Percentiles rank a stretch among this genome's conserved stretches.
These are phyloP conservation scores for Campoplex capitator DNA, from an alignment of 2,888 invertebrate species.

Conservation along the genomic window DNA sequence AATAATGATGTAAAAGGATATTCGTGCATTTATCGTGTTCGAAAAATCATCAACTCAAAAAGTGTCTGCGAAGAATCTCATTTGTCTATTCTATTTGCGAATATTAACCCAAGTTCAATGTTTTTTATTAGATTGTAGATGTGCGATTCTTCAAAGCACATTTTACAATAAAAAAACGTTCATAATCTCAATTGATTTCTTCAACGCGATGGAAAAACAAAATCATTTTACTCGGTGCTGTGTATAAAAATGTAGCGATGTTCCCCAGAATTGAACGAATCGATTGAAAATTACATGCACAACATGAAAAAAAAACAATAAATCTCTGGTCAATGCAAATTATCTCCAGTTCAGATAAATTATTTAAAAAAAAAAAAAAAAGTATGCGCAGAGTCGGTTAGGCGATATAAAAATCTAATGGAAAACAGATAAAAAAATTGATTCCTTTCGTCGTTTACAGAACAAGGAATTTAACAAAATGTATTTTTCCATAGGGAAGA, in stretches of 20 bases:
- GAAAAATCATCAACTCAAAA: neutral
- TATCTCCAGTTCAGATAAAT: slow-evolving; percentile 52
- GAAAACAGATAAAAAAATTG: neutral
- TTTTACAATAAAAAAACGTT: neutral
- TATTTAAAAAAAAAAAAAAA: slow-evolving; percentile 1
- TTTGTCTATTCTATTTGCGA: neutral
- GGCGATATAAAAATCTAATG: neutral
- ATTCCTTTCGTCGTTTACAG: neutral
- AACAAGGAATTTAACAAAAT: neutral
- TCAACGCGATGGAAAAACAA: neutral
- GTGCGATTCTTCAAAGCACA: slow-evolving; percentile 63
- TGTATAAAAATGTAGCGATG: neutral
- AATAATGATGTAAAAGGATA: neutral
- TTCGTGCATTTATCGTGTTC: neutral
- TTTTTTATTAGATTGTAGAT: neutral
- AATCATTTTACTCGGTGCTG: neutral
- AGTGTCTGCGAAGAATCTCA: neutral
- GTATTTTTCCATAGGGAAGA: neutral
- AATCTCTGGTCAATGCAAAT: slow-evolving; percentile 64
- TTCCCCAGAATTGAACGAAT: neutral
- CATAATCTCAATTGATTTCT: neutral
- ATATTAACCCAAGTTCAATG: neutral
- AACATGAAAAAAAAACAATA: slow-evolving; percentile 23
- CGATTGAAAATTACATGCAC: slow-evolving; percentile 30
- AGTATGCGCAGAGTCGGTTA: neutral